Evolutionary conservation across 2,113 vertebrate species (phyloP), one percentile per base, ranked within the genome.

Genomic region (Caranx melampygus): DNA sequence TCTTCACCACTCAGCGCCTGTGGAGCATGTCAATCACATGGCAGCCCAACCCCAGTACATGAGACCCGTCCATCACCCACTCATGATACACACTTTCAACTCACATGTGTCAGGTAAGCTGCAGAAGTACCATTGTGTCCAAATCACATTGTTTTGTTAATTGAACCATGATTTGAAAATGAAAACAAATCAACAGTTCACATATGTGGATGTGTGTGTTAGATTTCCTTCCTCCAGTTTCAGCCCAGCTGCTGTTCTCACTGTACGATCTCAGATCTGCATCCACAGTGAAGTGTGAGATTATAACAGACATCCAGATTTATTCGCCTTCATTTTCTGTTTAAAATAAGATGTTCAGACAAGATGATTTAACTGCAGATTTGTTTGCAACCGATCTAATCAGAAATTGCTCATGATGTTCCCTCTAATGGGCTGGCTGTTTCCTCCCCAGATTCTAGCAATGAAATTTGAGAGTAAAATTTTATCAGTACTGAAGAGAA

Each of bases 21-120:
- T 92, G 87, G 96, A 97, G 55, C 96, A 98, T 3, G 93, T 95
- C 88, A 99, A 95, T 91, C 96, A 99, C 42, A 93, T 96, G 69
- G 92, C 95, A 5, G 92, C 92, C 57, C 96, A 96, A 2, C 94
- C 97, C 14, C 95, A 97, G 45, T 97, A 96, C 93, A 92, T 98
- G 78, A 97, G 96, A 35, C 95, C 97, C 0, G 88, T 97, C 62
- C 96, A 96, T 81, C 95, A 96, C 55, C 95, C 96, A 9, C 94
- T 96, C 44, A 89, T 93, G 91, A 88, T 92, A 31, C 93, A 94
- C 82, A 92, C 90, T 55, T 76, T 92, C 68, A 92, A 90, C 82
- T 83, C 92, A 33, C 95, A 90, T 85, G 93, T 85, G 84, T 90
- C 96, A 93, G 97, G 97, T 99, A 94, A 74, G 59, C 5, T 13